Evolutionary conservation across 2,797 vertebrate species (phyloP), one percentile per base, ranked within the genome.

Genomic region (Gobionotothen gibberifrons): DNA sequence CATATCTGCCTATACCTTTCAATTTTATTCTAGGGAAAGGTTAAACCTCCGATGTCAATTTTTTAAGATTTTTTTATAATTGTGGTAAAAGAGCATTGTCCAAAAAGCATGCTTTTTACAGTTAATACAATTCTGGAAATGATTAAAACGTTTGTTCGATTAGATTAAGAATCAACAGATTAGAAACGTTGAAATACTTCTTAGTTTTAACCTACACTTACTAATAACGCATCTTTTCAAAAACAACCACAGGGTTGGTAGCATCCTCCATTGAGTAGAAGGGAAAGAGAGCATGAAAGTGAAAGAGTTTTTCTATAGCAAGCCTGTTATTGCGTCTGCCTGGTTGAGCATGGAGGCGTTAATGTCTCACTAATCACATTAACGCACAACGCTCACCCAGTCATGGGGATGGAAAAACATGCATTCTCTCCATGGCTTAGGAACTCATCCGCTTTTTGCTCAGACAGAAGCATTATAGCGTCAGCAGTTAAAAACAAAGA

Each of bases 291-390:
- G 74, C 73, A 64, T 69, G 73, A 70, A 51, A 73, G 60, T 78
- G 70, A 73, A 65, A 58, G 72, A 76, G 79, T 78, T 66, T 47
- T 84, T 84, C 77, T 77, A 79, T 60, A 78, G 81, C 72, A 70
- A 78, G 80, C 73, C 77, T 83, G 78, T 87, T 86, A 82, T 84
- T 87, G 89, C 64, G 12, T 89, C 88, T 85, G 89, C 83, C 83
- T 88, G 88, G 83, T 80, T 89, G 87, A 88, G 81, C 88, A 85
- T 63, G 86, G 86, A 92, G 90, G 92, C 89, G 87, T 90, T 89
- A 91, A 93, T 87, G 90, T 93, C 87, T 91, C 90, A 89, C 91
- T 94, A 94, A 94, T 93, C 93, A 92, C 92, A 91, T 94, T 93
- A 93, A 88, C 84, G 81, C 85, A 93, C 87, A 86, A 89, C 83